Evolutionary conservation across 2,888 invertebrate genomes (phyloP).

Genomic region (Gymnoscelis rufifasciata): DNA sequence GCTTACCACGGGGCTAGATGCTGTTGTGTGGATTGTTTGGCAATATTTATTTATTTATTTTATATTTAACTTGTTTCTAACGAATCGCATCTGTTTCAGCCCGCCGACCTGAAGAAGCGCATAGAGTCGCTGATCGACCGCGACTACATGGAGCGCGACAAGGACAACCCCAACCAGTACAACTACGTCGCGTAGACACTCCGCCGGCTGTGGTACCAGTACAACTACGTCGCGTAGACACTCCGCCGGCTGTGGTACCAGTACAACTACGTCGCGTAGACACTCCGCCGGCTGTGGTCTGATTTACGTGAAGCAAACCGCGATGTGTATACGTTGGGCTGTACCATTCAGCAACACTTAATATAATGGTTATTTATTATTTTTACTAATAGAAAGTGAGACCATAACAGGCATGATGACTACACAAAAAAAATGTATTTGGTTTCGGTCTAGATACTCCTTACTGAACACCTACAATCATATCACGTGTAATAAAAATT

Average conservation of each 20-base stretch:
- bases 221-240: conserved; percentile 98
- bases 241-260: conserved; percentile 82
- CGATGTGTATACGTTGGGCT: too few relatives aligned
- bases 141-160: conserved; percentile 99
- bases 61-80: not conserved
- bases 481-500: too few relatives aligned
- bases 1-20: too few relatives aligned
- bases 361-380: too few relatives aligned
- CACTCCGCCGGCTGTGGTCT: not conserved
- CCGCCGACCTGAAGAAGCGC: conserved; percentile 98
- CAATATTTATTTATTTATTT: too few relatives aligned
- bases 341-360: too few relatives aligned
- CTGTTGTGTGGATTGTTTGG: too few relatives aligned
- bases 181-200: conserved; percentile 96
- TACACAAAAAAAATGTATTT: too few relatives aligned
- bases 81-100: conserved; percentile 76
- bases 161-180: conserved; percentile 98
- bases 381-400: too few relatives aligned
- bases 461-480: too few relatives aligned
- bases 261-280: conserved; percentile 99
- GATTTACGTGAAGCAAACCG: not conserved
- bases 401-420: too few relatives aligned
- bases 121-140: conserved; percentile 99
- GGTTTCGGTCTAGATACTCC: too few relatives aligned
- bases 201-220: conserved; percentile 87